Percentiles rank a stretch among this genome's conserved stretches.
Evolutionary conservation across 2,113 vertebrate genomes (phyloP).

Genomic region (Ageneiosus marmoratus): DNA sequence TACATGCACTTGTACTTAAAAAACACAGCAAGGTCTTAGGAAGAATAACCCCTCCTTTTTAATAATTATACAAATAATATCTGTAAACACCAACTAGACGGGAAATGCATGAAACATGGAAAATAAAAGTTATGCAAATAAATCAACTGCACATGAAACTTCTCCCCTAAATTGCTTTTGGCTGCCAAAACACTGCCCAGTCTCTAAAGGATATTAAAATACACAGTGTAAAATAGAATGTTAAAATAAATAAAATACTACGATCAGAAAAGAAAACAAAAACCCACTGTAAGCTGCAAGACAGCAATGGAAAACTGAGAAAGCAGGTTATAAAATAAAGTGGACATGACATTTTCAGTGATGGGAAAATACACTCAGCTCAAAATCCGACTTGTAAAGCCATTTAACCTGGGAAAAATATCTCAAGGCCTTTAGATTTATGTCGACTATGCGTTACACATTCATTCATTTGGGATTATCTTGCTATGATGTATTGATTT

Average conservation of each 20-base stretch:
- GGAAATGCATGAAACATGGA: constrained; percentile 29
- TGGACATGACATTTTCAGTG: constrained; percentile 37
- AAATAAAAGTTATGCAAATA: constrained; percentile 32
- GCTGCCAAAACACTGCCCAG: constrained; percentile 36
- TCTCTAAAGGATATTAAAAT: constrained; percentile 41
- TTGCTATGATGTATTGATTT: neutral
- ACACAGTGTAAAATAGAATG: constrained; percentile 33
- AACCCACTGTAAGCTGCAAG: neutral
- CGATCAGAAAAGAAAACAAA: constrained; percentile 40
- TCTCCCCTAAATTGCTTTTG: constrained; percentile 33
- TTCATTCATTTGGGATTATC: constrained; percentile 14
- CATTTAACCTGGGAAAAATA: constrained; percentile 1
- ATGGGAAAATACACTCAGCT: constrained; percentile 29
- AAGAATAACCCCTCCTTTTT: neutral
- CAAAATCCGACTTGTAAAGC: constrained; percentile 13
- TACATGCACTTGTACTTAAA: constrained; percentile 6
- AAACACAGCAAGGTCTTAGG: constrained; percentile 2
- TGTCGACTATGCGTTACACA: neutral
- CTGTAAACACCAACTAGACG: constrained; percentile 19
- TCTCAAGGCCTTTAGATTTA: constrained; percentile 1
- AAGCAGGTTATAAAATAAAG: constrained; percentile 25
- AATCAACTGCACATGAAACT: constrained; percentile 33
- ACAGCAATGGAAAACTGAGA: constrained; percentile 21
- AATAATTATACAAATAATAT: constrained; percentile 28
- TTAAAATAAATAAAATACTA: constrained; percentile 40